Conservation (phyloP, 2,888 invertebrate species). For the Exocentrus adspersus region DNA sequence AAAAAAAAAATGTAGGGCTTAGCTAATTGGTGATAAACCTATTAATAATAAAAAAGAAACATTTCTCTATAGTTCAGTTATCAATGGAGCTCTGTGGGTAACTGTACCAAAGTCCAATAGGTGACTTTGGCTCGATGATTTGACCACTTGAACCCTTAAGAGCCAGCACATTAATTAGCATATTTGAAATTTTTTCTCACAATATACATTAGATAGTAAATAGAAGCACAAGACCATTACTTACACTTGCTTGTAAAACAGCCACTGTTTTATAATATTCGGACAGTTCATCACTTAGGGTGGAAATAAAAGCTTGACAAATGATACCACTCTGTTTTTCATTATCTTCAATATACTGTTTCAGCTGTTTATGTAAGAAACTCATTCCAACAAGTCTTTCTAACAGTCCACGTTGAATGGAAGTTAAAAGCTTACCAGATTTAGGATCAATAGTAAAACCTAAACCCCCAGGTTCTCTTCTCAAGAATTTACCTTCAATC, state of each 20-base stretch:
- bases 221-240: slow-evolving; percentile 36
- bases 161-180: no score
- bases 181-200: no score
- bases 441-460: slow-evolving; percentile 72
- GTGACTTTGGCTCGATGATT: no score
- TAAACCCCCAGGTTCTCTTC: slow-evolving; percentile 70
- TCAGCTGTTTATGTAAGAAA: slow-evolving; percentile 79
- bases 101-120: no score
- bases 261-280: slow-evolving; percentile 91
- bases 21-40: no score
- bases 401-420: slow-evolving; percentile 70
- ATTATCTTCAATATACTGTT: slow-evolving; percentile 80
- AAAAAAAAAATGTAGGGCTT: no score
- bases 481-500: slow-evolving; percentile 81
- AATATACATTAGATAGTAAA: no score
- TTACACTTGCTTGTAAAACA: slow-evolving; percentile 85
- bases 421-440: slow-evolving; percentile 66
- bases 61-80: no score
- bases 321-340: slow-evolving; percentile 76
- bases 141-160: no score
- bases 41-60: no score
- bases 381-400: slow-evolving; percentile 87
- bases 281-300: slow-evolving; percentile 84
- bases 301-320: slow-evolving; percentile 87
- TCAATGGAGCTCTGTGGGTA: no score